Evolutionary conservation across 2,113 vertebrate species (phyloP), one percentile per base, ranked within the genome.

Genomic region (Plecotus auritus): DNA sequence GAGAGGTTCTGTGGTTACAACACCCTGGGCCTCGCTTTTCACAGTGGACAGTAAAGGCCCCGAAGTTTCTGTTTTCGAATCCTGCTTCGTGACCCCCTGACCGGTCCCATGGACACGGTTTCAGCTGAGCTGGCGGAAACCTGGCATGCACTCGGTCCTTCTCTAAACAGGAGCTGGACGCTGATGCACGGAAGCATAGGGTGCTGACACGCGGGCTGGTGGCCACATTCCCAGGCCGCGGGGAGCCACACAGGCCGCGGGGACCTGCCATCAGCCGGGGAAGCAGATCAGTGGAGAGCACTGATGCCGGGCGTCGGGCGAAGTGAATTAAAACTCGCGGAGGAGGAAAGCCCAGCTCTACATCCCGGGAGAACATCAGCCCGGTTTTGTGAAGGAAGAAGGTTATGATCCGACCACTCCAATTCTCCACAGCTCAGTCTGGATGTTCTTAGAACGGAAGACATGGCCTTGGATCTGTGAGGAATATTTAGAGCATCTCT

Each of bases 111-210:
- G 88, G 81, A 93, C 82, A 69, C 4, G 0, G n/a, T 78, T 96
- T 81, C 82, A 70, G 88, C 92, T 85, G 94, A 93, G 81, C 77
- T 51, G 76, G 67, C 70, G 32, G 92, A 95, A 96, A 35, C 82
- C 90, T 95, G 95, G 95, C 85, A 69, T 51, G 77, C 78, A 23
- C 87, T 88, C 69, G 59, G 66, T 74, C 67, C 5, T 7, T 93
- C 59, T 94, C 82, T 85, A 28, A 78, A 82, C 6, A 11, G 85
- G 82, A 93, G 76, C 87, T 73, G 92, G 80, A 85, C 85, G 51
- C 40, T 42, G 88, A 67, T 90, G 54, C 47, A n/a, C 59, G 90
- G 59, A 90, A 66, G 92, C 70, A 35, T 56, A 82, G 51, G 77
- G 4, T 82, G 81, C 40, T 95, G 95, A 95, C 76, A 9, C 9